Percentiles rank a stretch among this genome's conserved stretches.
Evolutionary conservation across 2,797 vertebrate genomes (phyloP).

Genomic region (Toxotes lorentzi): DNA sequence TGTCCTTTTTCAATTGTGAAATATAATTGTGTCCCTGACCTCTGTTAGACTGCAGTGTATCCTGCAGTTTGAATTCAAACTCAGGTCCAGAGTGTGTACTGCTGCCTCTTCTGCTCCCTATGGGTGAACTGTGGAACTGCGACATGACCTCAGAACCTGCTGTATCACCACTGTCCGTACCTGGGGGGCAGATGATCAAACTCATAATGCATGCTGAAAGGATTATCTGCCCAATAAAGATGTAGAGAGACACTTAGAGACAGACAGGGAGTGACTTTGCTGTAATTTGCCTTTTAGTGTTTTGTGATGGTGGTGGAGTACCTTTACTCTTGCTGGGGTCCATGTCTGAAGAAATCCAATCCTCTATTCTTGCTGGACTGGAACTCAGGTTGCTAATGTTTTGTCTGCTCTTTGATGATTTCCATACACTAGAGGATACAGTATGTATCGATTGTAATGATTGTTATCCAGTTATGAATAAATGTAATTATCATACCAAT

Average conservation of each 20-base stretch:
- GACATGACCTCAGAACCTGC: slow-evolving; percentile 48
- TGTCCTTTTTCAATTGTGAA: neutral
- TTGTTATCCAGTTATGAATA: neutral
- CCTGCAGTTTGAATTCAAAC: slow-evolving; percentile 28
- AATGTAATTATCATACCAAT: neutral
- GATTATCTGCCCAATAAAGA: neutral
- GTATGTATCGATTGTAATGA: neutral
- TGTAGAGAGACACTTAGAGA: neutral
- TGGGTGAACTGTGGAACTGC: slow-evolving; percentile 49
- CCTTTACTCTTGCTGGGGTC: slow-evolving; percentile 78
- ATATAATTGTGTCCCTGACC: slow-evolving; percentile 46
- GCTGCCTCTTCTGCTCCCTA: slow-evolving; percentile 54
- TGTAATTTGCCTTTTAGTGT: neutral
- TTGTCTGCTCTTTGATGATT: slow-evolving; percentile 44
- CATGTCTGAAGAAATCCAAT: slow-evolving; percentile 84
- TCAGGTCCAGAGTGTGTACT: neutral
- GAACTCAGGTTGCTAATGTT: slow-evolving; percentile 39
- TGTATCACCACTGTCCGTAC: slow-evolving; percentile 66
- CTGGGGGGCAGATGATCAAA: slow-evolving; percentile 36
- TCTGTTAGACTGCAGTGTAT: slow-evolving; percentile 36
- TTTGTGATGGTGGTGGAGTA: slow-evolving; percentile 30
- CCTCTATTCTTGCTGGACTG: slow-evolving; percentile 66
- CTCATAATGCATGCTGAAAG: neutral
- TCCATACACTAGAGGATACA: slow-evolving; percentile 46
- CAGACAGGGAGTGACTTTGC: neutral